These are phyloP conservation scores for Drosophila histrio DNA, from an alignment of 2,888 invertebrate species.

Conservation along the genomic window DNA sequence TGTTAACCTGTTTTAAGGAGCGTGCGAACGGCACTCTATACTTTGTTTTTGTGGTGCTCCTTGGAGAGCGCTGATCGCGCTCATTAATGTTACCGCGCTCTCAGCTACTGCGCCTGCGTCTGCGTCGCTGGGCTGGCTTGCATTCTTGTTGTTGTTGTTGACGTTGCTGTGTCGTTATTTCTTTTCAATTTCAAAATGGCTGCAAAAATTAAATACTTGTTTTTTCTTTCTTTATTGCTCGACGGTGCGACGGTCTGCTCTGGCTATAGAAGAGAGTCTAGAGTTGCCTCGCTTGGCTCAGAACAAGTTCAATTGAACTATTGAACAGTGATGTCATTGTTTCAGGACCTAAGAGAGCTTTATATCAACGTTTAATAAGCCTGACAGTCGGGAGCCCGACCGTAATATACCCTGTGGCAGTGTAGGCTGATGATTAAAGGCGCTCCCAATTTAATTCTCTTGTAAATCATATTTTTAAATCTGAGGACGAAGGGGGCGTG, in stretches of 20 bases:
- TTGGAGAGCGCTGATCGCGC: conserved; percentile 34
- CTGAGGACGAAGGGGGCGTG: too few species aligned
- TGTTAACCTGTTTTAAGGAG: conserved; percentile 21
- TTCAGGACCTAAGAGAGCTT: too few species aligned
- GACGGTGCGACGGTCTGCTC: conserved; percentile 15
- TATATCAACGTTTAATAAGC: too few species aligned
- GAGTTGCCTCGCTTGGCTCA: background rate
- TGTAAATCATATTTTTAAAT: too few species aligned
- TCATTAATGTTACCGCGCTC: conserved; percentile 35
- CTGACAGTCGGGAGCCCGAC: too few species aligned
- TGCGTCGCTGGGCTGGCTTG: conserved; percentile 48
- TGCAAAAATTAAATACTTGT: conserved; percentile 62
- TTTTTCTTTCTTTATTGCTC: conserved; percentile 37
- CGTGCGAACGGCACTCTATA: conserved; percentile 1
- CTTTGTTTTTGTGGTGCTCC: conserved; percentile 25
- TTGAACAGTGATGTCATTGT: too few species aligned
- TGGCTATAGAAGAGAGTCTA: background rate
- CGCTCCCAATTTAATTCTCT: too few species aligned
- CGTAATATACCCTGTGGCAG: too few species aligned
- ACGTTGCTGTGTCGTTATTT: conserved; percentile 54
- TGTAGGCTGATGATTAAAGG: too few species aligned
- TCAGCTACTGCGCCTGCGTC: conserved; percentile 45
- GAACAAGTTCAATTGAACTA: conserved; percentile 9
- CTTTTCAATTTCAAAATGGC: conserved; percentile 63
- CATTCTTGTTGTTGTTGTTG: conserved; percentile 44